Conservation (phyloP, 2,888 invertebrate species). For the Allophyes oxyacanthae region DNA sequence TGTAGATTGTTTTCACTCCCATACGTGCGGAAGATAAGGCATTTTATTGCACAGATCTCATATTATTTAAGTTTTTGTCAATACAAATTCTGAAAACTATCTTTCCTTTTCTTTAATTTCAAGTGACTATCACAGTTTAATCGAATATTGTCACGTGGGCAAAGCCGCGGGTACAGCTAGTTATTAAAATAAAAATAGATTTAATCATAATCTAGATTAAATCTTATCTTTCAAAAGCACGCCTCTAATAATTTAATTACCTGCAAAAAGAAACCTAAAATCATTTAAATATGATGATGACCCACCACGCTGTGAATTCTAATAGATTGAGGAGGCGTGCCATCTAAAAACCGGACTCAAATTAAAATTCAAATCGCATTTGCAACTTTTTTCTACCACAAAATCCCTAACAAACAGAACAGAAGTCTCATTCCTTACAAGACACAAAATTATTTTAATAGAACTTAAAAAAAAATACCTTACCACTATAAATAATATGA, state of each 20-base stretch:
- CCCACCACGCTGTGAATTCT: conserved; percentile 38
- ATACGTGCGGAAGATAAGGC: too few species aligned
- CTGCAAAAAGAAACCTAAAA: conserved; percentile 33
- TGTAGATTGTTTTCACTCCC: too few species aligned
- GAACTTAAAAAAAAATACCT: too few species aligned
- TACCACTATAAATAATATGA: too few species aligned
- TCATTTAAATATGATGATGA: conserved; percentile 46
- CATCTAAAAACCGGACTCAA: conserved; percentile 45
- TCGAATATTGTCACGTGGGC: too few species aligned
- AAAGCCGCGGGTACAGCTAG: too few species aligned
- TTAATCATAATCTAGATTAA: conserved; percentile 26
- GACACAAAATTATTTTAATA: neutral
- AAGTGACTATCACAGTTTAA: too few species aligned
- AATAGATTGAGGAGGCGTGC: conserved; percentile 50
- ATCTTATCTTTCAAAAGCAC: conserved; percentile 13
- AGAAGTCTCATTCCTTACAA: conserved; percentile 15
- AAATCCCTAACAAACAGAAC: neutral
- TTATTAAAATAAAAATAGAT: conserved; percentile 1
- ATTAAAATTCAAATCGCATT: conserved; percentile 58
- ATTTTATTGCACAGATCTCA: too few species aligned
- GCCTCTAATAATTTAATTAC: conserved; percentile 40
- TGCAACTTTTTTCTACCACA: conserved; percentile 47
- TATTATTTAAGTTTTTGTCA: too few species aligned
- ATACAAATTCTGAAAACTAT: too few species aligned
- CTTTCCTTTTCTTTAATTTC: too few species aligned